Percentiles rank a stretch among this genome's conserved stretches.
Evolutionary conservation across 2,888 invertebrate species (phyloP).

Genomic region (Zygogramma bicolorata): DNA sequence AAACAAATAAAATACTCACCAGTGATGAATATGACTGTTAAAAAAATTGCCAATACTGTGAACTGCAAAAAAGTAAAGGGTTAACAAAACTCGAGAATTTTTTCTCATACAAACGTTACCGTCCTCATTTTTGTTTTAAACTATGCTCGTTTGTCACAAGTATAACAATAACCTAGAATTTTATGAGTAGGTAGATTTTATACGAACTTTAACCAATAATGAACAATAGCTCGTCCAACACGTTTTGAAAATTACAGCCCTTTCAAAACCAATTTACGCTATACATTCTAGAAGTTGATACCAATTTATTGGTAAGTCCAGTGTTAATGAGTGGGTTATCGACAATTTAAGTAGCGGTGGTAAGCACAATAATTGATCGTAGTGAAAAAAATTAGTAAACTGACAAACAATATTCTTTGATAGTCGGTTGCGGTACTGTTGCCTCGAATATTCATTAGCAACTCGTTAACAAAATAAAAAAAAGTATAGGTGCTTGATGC

Average conservation of each 20-base stretch:
- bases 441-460: too few species aligned
- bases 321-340: neutral
- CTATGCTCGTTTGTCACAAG: neutral
- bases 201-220: neutral
- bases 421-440: too few species aligned
- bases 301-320: neutral
- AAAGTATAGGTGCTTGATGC: too few species aligned
- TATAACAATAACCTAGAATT: neutral
- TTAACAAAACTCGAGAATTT: neutral
- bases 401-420: too few species aligned
- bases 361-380: too few species aligned
- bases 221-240: neutral
- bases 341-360: neutral
- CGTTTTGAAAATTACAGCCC: neutral
- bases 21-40: neutral
- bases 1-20: neutral
- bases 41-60: neutral
- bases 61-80: neutral
- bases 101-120: neutral
- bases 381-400: too few species aligned
- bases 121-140: neutral
- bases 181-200: neutral
- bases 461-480: too few species aligned
- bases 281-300: neutral
- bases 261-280: neutral